Evolutionary conservation across 2,113 vertebrate genomes (phyloP).

Genomic region (Aldabrachelys gigantea): DNA sequence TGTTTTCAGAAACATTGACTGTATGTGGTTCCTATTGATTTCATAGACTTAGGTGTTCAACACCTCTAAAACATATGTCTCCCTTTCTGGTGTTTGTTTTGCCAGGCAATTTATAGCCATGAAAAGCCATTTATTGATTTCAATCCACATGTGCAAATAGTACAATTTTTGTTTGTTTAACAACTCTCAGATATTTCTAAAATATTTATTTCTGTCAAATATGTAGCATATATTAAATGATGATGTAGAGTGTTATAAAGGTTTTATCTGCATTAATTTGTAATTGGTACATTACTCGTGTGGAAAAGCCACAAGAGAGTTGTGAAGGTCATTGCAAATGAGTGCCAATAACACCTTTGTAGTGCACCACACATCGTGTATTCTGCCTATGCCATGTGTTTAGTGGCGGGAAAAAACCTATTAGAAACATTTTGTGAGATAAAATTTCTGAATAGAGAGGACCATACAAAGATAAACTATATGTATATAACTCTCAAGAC

Average conservation of each 20-base stretch:
- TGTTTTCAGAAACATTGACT: not conserved
- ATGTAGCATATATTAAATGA: not conserved
- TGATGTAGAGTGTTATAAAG: not conserved
- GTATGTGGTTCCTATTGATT: slow-evolving; percentile 28
- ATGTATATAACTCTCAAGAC: not conserved
- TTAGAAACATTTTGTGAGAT: not conserved
- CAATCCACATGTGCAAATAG: slow-evolving; percentile 58
- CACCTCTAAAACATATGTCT: not conserved
- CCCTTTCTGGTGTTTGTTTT: slow-evolving; percentile 40
- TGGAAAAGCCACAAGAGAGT: not conserved
- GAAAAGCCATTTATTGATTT: slow-evolving; percentile 67
- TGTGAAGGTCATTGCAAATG: not conserved
- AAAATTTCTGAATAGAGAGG: not conserved
- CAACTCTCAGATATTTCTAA: slow-evolving; percentile 36
- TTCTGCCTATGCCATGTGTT: not conserved
- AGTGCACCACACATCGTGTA: not conserved
- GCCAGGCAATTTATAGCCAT: slow-evolving; percentile 42
- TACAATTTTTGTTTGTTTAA: slow-evolving; percentile 40
- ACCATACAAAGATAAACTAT: not conserved
- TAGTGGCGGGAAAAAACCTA: not conserved
- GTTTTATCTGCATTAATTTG: not conserved
- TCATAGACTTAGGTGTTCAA: not conserved
- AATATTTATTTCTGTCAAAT: slow-evolving; percentile 6
- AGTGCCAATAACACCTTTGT: not conserved
- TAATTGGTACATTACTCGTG: not conserved